phyloP scores from a whole-genome alignment of 37 sponge, comb jelly and placozoan species.

The Haliclona indistincta region DNA sequence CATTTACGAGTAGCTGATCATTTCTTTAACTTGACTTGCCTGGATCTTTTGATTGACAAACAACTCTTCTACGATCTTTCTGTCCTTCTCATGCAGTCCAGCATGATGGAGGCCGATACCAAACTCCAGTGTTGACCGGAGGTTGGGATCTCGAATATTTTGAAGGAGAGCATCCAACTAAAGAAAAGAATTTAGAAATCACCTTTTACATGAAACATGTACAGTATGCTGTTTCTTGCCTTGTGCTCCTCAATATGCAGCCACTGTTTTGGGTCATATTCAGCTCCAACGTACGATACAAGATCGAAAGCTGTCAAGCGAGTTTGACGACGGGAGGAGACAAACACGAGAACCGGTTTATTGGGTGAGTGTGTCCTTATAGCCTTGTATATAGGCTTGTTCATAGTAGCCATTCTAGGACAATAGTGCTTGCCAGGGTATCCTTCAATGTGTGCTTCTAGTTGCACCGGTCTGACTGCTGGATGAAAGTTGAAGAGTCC shows the following conservation, averaged over 20 bases:
- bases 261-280: conserved; percentile 92
- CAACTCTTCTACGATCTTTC: conserved; percentile 85
- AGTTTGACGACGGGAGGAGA: conserved; percentile 98
- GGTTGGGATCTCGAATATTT: conserved; percentile 73
- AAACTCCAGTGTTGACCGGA: conserved; percentile 85
- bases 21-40: conserved; percentile 17
- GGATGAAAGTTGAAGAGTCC: conserved; percentile 98
- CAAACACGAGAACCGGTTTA: conserved; percentile 95
- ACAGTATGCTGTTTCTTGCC: conserved; percentile 29
- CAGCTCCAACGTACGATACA: conserved; percentile 76
- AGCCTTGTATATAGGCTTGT: conserved; percentile 94
- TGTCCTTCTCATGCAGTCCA: conserved; percentile 93
- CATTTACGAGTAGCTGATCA: background rate
- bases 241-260: conserved; percentile 85
- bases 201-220: background rate
- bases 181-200: background rate
- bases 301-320: conserved; percentile 95
- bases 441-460: conserved; percentile 95
- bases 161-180: conserved; percentile 69
- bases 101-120: conserved; percentile 98
- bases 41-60: conserved; percentile 96
- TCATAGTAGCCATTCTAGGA: conserved; percentile 99
- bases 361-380: conserved; percentile 89
- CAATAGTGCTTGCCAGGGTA: conserved; percentile 99
- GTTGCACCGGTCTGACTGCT: conserved; percentile 97